Evolutionary conservation across 2,113 vertebrate genomes (phyloP).

Genomic region (Coracopsis vasa): DNA sequence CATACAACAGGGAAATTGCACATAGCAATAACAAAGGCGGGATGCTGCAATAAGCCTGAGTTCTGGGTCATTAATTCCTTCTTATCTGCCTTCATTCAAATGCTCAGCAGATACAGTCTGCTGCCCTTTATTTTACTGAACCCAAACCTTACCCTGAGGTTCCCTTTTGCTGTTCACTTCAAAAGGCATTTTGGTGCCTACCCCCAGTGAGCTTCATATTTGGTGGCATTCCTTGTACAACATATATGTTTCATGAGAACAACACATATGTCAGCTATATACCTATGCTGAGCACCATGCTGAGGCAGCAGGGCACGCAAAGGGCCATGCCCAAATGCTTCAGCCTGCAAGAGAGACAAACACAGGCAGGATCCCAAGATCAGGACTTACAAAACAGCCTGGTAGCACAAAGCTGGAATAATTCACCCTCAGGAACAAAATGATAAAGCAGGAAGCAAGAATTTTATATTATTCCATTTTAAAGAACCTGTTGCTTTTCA

Average conservation of each 20-base stretch:
- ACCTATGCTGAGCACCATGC: fast-evolving
- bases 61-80: neutral
- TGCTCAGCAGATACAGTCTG: neutral
- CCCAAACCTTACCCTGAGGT: neutral
- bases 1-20: neutral
- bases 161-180: neutral
- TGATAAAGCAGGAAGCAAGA: neutral
- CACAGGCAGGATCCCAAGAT: neutral
- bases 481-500: neutral
- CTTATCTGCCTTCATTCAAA: neutral
- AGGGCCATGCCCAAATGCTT: neutral
- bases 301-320: neutral
- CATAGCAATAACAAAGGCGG: neutral
- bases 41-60: neutral
- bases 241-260: neutral
- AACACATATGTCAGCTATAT: too few relatives aligned
- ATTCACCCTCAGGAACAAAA: neutral
- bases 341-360: neutral
- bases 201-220: fast-evolving
- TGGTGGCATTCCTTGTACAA: neutral
- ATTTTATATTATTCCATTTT: neutral
- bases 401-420: neutral
- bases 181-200: neutral
- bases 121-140: neutral
- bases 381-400: neutral